These are phyloP conservation scores for Botia almorhae DNA, from an alignment of 2,797 vertebrate species.

Conservation along the genomic window DNA sequence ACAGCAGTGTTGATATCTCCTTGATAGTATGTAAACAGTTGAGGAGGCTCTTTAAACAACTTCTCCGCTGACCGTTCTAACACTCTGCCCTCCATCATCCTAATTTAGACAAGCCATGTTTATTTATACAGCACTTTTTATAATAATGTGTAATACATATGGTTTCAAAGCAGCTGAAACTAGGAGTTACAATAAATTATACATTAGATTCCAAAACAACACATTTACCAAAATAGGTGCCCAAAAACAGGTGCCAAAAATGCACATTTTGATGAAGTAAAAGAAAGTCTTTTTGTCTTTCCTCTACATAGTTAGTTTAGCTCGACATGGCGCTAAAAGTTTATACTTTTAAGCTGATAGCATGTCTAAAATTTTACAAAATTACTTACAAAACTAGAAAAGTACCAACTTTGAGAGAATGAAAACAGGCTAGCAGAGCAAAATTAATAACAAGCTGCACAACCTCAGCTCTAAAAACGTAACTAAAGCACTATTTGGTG, in stretches of 20 bases:
- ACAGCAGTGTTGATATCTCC: slow-evolving; percentile 84
- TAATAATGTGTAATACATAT: background rate
- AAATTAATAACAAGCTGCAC: background rate
- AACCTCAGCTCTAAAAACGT: background rate
- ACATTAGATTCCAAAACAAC: too few species aligned
- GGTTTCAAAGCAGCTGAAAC: background rate
- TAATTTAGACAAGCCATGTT: background rate
- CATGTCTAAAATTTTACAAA: background rate
- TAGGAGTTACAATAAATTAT: too few species aligned
- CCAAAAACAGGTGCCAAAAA: too few species aligned
- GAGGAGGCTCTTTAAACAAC: slow-evolving; percentile 75
- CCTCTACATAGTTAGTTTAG: background rate
- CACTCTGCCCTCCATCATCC: slow-evolving; percentile 73
- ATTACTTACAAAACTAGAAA: too few species aligned
- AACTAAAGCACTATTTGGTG: background rate
- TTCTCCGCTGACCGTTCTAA: slow-evolving; percentile 53
- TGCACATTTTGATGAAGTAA: too few species aligned
- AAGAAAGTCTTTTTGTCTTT: too few species aligned
- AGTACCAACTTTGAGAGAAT: background rate
- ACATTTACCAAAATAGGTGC: too few species aligned
- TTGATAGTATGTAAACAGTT: slow-evolving; percentile 85
- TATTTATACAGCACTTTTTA: background rate
- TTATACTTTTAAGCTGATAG: background rate
- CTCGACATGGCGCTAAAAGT: background rate
- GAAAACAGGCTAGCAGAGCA: background rate